A percentile compares a stretch with the other conserved stretches of the same genome.
phyloP scores from a whole-genome alignment of 2,888 invertebrate genomes.

The Tenthredo mesomela region DNA sequence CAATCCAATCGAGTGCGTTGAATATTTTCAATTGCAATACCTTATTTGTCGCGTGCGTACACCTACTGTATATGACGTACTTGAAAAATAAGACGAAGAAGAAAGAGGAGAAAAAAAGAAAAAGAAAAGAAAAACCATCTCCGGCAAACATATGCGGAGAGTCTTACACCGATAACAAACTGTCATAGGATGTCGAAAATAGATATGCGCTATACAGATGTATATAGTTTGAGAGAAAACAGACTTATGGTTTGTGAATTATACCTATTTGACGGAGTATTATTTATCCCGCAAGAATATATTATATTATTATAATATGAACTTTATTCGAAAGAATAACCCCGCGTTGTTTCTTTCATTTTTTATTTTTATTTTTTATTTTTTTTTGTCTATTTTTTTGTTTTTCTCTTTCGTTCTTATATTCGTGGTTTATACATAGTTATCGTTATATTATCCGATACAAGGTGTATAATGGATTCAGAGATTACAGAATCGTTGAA shows the following conservation, averaged over 20 bases:
- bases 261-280: background rate
- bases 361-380: background rate
- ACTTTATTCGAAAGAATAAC: too few species aligned
- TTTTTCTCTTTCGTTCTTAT: background rate
- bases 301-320: too few species aligned
- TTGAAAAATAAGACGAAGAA: background rate
- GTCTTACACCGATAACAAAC: background rate
- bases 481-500: background rate
- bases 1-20: background rate
- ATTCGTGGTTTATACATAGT: background rate
- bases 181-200: background rate
- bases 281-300: background rate
- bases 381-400: background rate
- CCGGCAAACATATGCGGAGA: background rate
- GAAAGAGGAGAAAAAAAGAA: background rate
- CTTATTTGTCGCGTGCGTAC: background rate
- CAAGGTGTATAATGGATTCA: background rate
- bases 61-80: background rate
- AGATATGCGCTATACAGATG: background rate
- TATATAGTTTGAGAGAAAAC: background rate
- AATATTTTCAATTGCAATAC: conserved; percentile 10
- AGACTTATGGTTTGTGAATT: background rate
- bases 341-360: background rate
- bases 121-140: background rate
- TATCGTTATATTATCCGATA: conserved; percentile 3